Conservation (phyloP, 2,113 vertebrate genomes). For the Myotis lucifugus region DNA sequence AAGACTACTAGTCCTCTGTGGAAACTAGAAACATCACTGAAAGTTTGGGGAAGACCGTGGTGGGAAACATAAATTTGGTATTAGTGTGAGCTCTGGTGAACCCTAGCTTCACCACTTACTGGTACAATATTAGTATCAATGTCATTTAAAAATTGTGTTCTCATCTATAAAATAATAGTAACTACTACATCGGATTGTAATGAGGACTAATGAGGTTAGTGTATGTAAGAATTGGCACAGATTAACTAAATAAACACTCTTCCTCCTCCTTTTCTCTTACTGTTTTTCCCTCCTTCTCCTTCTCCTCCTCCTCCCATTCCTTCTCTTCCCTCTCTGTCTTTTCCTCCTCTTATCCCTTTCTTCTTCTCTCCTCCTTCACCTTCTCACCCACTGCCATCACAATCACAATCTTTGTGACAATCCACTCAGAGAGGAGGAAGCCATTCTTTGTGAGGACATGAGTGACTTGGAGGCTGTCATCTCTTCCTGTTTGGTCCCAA, state of each 20-base stretch:
- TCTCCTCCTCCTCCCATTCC: neutral
- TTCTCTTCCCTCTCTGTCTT: no score
- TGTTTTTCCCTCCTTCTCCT: neutral
- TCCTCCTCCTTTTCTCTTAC: no score
- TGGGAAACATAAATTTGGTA: neutral
- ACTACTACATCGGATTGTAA: accelerated
- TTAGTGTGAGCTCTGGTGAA: neutral
- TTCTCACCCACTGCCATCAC: accelerated
- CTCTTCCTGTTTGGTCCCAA: neutral
- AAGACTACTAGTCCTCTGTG: neutral
- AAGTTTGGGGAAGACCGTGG: accelerated
- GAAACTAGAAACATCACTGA: neutral
- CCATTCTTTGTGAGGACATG: neutral
- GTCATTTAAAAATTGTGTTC: neutral
- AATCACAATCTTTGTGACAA: neutral
- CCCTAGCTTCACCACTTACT: neutral
- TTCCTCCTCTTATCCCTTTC: neutral
- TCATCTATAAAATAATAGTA: neutral
- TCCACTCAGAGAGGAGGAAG: neutral
- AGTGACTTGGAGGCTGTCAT: no score
- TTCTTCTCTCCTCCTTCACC: neutral
- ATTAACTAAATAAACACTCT: accelerated
- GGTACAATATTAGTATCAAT: neutral
- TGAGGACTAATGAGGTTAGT: neutral
- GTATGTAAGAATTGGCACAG: accelerated